These are phyloP conservation scores for Nothoprocta pentlandii DNA, from an alignment of 2,113 vertebrate genomes.

Conservation along the genomic window DNA sequence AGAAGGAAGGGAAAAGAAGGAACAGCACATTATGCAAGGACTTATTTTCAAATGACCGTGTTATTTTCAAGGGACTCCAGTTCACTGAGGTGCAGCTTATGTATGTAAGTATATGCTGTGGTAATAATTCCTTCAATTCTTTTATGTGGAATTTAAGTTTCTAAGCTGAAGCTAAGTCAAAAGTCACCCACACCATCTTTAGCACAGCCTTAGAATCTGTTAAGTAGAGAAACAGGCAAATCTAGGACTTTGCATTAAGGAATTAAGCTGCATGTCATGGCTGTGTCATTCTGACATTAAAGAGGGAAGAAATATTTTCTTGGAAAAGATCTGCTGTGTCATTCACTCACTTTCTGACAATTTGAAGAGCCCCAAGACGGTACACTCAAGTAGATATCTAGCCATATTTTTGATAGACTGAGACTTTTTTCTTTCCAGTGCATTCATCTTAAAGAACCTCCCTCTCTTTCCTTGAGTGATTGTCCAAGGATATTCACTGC, in stretches of 20 bases:
- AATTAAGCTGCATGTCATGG: not conserved
- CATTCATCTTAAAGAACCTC: not conserved
- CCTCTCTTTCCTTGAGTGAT: not conserved
- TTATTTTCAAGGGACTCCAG: not conserved
- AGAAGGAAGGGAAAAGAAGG: not conserved
- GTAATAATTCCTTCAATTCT: not conserved
- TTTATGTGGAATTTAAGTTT: not conserved
- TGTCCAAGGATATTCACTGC: not conserved
- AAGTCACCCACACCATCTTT: not conserved
- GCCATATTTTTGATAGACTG: accelerated
- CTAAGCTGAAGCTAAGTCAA: not conserved
- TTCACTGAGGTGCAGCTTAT: not conserved
- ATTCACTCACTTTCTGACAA: not conserved
- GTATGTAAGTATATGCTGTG: too few species aligned
- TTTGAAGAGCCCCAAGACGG: not conserved
- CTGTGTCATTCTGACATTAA: not conserved
- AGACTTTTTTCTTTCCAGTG: not conserved
- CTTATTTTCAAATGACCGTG: not conserved
- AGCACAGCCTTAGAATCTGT: not conserved
- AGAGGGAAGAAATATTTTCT: not conserved
- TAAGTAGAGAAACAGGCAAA: not conserved
- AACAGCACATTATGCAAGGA: not conserved
- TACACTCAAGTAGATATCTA: not conserved
- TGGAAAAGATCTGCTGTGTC: not conserved
- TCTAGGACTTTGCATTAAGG: not conserved